Evolutionary conservation across 2,888 invertebrate species (phyloP).

Genomic region (Leptogaster cylindrica): DNA sequence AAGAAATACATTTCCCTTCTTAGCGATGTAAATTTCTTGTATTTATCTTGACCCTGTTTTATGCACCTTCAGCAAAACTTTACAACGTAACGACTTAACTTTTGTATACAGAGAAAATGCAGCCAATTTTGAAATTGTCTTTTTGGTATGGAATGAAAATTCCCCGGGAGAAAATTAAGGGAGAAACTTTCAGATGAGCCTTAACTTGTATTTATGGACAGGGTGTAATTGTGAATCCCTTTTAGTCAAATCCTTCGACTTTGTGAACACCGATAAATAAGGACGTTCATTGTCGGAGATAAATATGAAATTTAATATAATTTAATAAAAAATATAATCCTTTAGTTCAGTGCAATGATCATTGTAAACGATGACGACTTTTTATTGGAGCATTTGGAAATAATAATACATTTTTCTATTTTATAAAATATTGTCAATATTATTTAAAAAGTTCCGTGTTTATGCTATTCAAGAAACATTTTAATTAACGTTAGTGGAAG

Average conservation of each 20-base stretch:
- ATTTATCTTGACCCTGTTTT: conserved; percentile 38
- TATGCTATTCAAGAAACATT: no score
- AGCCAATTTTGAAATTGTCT: conserved; percentile 36
- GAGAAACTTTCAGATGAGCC: conserved; percentile 32
- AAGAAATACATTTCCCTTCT: conserved; percentile 17
- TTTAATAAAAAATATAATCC: no score
- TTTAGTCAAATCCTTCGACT: conserved; percentile 19
- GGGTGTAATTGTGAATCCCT: conserved; percentile 3
- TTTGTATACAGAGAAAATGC: conserved; percentile 35
- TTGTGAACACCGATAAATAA: no score
- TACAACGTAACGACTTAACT: conserved; percentile 34
- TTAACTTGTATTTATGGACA: conserved; percentile 32
- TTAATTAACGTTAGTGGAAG: no score
- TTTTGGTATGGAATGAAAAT: conserved; percentile 14
- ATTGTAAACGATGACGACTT: no score
- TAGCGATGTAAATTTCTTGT: conserved; percentile 31
- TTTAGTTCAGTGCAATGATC: no score
- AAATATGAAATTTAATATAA: no score
- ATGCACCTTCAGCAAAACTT: conserved; percentile 35
- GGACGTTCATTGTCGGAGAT: no score
- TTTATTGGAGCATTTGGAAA: no score
- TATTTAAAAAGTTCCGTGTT: no score
- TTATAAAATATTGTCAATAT: no score
- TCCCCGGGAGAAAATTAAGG: conserved; percentile 37
- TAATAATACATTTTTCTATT: no score